Evolutionary conservation across 2,797 vertebrate genomes (phyloP).

Genomic region (Zalophus californianus): DNA sequence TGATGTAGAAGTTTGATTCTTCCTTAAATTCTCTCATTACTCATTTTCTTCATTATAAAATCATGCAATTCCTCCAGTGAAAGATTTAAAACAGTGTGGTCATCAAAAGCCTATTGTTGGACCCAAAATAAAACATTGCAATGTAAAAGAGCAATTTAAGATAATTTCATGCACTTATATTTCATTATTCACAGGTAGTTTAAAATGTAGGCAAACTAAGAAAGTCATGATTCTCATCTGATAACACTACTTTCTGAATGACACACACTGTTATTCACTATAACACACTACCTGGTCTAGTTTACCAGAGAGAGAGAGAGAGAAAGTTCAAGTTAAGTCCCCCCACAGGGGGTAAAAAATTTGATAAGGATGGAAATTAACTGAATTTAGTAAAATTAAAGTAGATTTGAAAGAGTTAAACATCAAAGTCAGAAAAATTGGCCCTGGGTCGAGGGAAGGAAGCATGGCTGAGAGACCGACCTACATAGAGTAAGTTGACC

Average conservation of each 20-base stretch:
- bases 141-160: background rate
- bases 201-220: background rate
- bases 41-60: background rate
- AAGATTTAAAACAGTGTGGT: background rate
- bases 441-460: rapidly evolving
- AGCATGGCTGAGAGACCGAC: background rate
- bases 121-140: background rate
- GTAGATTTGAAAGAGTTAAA: background rate
- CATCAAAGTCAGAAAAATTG: background rate
- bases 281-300: background rate
- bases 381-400: background rate
- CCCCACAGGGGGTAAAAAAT: background rate
- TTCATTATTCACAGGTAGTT: background rate
- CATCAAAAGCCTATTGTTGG: background rate
- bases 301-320: background rate
- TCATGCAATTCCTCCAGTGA: background rate
- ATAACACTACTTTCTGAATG: background rate
- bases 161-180: background rate
- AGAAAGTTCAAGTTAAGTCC: background rate
- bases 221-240: background rate
- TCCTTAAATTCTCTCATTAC: background rate
- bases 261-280: background rate
- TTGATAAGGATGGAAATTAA: background rate
- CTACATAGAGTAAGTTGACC: background rate
- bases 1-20: background rate